phyloP scores from a whole-genome alignment of 1,140 invertebrate genomes.

The Lepidurus apus region DNA sequence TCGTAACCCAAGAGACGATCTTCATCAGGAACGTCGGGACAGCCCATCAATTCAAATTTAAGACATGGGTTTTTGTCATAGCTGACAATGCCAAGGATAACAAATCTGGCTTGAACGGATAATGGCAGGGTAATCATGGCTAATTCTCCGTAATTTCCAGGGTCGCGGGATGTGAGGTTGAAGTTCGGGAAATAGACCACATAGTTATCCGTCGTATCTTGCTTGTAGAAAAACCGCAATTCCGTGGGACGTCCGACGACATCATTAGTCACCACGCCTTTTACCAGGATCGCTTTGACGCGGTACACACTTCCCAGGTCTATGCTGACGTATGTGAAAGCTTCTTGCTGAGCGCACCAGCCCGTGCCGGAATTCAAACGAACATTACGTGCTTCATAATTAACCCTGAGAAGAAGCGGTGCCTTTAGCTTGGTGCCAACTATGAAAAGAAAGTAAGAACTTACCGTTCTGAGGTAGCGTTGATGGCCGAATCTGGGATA shows the following conservation, averaged over 20 bases:
- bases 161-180: conserved; percentile 84
- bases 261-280: conserved; percentile 87
- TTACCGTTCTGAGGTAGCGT: conserved; percentile 78
- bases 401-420: conserved; percentile 52
- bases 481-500: conserved; percentile 93
- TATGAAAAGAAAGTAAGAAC: not conserved
- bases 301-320: conserved; percentile 84
- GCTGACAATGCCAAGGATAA: conserved; percentile 86
- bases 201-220: conserved; percentile 85
- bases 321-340: conserved; percentile 91
- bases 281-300: conserved; percentile 59
- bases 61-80: conserved; percentile 95
- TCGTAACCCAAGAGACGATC: conserved; percentile 83
- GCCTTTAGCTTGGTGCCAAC: not conserved
- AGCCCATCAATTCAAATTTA: conserved; percentile 94
- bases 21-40: conserved; percentile 66
- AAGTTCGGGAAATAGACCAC: conserved; percentile 95
- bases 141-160: conserved; percentile 88
- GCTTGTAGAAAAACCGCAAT: conserved; percentile 95
- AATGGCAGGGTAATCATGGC: conserved; percentile 92
- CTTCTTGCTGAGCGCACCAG: conserved; percentile 90
- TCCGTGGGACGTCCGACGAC: conserved; percentile 90
- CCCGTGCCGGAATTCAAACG: conserved; percentile 88
- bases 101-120: conserved; percentile 85
- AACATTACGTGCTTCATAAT: conserved; percentile 84